These are phyloP conservation scores for Microcebus griseorufus DNA, from an alignment of 2,113 vertebrate genomes.

Conservation along the genomic window DNA sequence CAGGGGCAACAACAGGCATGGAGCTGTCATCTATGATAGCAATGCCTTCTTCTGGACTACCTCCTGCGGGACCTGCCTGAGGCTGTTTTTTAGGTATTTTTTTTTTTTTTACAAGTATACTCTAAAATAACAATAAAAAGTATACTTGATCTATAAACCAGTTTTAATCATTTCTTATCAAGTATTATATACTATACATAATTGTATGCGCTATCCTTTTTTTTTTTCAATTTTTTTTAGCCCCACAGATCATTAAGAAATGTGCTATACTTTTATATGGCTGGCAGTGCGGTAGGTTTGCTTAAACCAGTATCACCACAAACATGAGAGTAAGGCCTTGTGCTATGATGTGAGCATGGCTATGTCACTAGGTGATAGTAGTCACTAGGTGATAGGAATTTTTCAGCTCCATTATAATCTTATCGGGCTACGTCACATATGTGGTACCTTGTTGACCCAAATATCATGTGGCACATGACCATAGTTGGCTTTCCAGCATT, in stretches of 20 bases:
- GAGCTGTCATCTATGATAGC: background rate
- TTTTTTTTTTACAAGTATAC: background rate
- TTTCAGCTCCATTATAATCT: background rate
- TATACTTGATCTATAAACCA: background rate
- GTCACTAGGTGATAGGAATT: background rate
- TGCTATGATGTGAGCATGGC: background rate
- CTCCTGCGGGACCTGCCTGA: background rate
- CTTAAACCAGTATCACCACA: background rate
- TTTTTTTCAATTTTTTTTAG: no score
- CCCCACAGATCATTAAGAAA: no score
- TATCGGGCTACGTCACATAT: background rate
- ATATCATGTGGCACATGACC: background rate
- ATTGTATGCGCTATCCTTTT: background rate
- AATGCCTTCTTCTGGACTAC: background rate
- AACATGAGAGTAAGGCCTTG: background rate
- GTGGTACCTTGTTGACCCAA: background rate
- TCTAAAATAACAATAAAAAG: background rate
- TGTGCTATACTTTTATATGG: background rate
- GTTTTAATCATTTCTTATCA: background rate
- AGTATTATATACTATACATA: background rate
- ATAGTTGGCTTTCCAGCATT: background rate
- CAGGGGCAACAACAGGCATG: background rate
- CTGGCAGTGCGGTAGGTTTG: background rate
- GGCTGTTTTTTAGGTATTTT: background rate
- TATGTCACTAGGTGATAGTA: no score